Conservation (phyloP, 2,888 invertebrate genomes). For the Belgica antarctica region DNA sequence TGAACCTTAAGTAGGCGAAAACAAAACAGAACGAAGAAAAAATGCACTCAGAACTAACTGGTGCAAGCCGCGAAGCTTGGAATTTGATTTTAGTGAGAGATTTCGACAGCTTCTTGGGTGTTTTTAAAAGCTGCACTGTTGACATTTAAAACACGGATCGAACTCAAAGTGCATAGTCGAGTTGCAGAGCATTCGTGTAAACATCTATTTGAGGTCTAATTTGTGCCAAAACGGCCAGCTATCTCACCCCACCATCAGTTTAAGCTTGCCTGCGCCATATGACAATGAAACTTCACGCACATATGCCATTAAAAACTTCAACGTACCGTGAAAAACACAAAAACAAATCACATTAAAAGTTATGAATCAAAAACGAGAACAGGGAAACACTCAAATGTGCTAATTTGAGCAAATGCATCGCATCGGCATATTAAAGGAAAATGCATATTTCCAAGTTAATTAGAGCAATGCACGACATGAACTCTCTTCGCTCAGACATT, state of each 20-base stretch:
- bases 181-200: no score
- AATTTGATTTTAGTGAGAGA: neutral
- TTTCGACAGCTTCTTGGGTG: neutral
- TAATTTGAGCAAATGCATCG: constrained; percentile 14
- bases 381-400: constrained; percentile 24
- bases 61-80: neutral
- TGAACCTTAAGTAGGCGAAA: neutral
- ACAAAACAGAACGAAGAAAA: neutral
- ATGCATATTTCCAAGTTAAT: constrained; percentile 42
- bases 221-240: no score
- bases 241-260: no score
- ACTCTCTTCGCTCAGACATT: constrained; percentile 12
- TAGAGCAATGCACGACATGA: constrained; percentile 41
- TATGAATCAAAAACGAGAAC: neutral
- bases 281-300: no score
- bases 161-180: no score
- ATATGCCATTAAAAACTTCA: no score
- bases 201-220: no score
- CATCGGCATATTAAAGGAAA: constrained; percentile 16
- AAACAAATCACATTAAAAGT: neutral
- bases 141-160: no score
- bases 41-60: no score
- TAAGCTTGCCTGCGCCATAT: no score
- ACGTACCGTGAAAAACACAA: no score
- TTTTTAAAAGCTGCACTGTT: no score